Conservation (phyloP, 2,888 invertebrate genomes). For the Drosophila melanosoma region DNA sequence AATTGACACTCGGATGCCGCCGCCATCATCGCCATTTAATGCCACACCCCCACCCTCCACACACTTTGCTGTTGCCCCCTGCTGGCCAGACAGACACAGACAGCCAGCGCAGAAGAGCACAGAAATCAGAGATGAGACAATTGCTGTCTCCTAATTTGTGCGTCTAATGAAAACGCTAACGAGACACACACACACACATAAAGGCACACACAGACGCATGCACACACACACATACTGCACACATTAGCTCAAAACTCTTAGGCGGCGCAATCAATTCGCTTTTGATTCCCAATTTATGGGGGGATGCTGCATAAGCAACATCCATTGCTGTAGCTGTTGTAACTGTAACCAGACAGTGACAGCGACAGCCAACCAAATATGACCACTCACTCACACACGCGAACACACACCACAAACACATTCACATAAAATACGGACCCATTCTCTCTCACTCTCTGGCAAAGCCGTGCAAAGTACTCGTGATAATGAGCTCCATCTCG, state of each 20-base stretch:
- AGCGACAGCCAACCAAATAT: constrained; percentile 48
- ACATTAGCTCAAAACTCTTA: constrained; percentile 69
- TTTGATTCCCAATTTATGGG: constrained; percentile 55
- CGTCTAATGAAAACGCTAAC: constrained; percentile 80
- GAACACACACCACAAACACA: constrained; percentile 3
- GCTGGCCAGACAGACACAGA: background rate
- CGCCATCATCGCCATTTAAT: constrained; percentile 67
- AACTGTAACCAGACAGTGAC: constrained; percentile 56
- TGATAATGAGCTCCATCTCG: constrained; percentile 84
- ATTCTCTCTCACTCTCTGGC: constrained; percentile 34
- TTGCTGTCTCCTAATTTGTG: constrained; percentile 67
- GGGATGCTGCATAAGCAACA: constrained; percentile 20
- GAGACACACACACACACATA: constrained; percentile 49
- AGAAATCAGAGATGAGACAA: constrained; percentile 49
- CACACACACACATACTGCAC: constrained; percentile 22
- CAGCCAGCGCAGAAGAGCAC: constrained; percentile 7
- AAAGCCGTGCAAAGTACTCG: constrained; percentile 82
- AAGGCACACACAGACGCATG: constrained; percentile 37
- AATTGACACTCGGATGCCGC: constrained; percentile 76
- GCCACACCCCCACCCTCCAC: constrained; percentile 12
- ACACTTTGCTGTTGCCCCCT: constrained; percentile 10
- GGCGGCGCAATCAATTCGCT: constrained; percentile 70
- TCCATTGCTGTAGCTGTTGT: constrained; percentile 21
- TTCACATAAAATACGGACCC: constrained; percentile 5
- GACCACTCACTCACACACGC: constrained; percentile 32